These are phyloP conservation scores for Drosophila falleni DNA, from an alignment of 2,888 invertebrate genomes.

Conservation along the genomic window DNA sequence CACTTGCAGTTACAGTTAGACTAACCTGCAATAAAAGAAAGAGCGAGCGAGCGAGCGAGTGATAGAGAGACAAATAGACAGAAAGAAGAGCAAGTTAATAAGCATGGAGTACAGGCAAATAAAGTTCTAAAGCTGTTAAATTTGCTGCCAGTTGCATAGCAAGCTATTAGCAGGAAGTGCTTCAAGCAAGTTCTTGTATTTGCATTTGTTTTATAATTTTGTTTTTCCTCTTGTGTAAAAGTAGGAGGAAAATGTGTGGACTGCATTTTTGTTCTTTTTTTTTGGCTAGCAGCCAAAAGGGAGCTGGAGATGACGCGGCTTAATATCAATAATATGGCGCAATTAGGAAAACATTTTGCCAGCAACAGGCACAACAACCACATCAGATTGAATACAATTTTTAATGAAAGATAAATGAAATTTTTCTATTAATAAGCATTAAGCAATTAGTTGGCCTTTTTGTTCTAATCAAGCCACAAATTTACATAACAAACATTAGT, in stretches of 20 bases:
- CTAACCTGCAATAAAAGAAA: slow-evolving; percentile 43
- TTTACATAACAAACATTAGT: slow-evolving; percentile 54
- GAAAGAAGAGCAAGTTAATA: slow-evolving; percentile 38
- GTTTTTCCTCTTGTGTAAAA: slow-evolving; percentile 26
- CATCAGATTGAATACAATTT: not conserved
- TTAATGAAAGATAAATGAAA: slow-evolving; percentile 9
- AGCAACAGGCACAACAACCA: slow-evolving; percentile 25
- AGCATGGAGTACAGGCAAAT: slow-evolving; percentile 53
- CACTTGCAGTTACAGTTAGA: slow-evolving; percentile 56
- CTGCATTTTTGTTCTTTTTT: slow-evolving; percentile 55
- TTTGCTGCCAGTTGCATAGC: slow-evolving; percentile 36
- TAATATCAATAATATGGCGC: slow-evolving; percentile 67
- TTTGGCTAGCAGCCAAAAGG: slow-evolving; percentile 62
- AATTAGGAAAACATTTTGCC: slow-evolving; percentile 60
- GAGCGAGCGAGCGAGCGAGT: not conserved
- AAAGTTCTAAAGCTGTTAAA: slow-evolving; percentile 63
- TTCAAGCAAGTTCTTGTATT: slow-evolving; percentile 34
- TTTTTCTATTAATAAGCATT: slow-evolving; percentile 33
- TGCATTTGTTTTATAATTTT: slow-evolving; percentile 13
- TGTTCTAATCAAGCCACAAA: slow-evolving; percentile 49
- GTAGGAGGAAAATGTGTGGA: slow-evolving; percentile 9
- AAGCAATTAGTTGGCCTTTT: slow-evolving; percentile 50
- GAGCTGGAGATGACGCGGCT: slow-evolving; percentile 33
- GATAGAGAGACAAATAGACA: slow-evolving; percentile 5
- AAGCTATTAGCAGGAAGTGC: slow-evolving; percentile 53